Percentiles rank a stretch among this genome's conserved stretches.
Conservation (phyloP, 2,797 vertebrate species). For the Hemibagrus guttatus region DNA sequence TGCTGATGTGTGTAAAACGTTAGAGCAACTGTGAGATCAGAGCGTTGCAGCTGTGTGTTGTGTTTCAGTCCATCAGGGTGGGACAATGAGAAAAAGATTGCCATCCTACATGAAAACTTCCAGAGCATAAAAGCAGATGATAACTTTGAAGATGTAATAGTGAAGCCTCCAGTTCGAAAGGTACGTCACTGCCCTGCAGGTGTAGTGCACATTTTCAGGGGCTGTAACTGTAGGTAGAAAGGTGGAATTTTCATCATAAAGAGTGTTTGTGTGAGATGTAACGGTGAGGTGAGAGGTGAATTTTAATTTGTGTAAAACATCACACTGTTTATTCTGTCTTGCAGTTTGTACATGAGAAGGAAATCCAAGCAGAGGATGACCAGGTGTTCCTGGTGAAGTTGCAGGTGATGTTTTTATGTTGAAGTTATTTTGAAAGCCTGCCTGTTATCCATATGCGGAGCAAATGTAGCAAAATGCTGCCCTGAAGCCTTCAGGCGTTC, state of each 20-base stretch:
- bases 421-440: not conserved
- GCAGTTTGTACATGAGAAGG: slow-evolving; percentile 98
- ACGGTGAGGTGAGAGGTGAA: not conserved
- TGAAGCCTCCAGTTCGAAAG: slow-evolving; percentile 96
- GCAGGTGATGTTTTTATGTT: slow-evolving; percentile 77
- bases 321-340: slow-evolving; percentile 42
- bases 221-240: no score
- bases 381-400: slow-evolving; percentile 98
- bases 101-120: slow-evolving; percentile 96
- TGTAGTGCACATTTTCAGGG: not conserved
- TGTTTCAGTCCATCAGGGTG: slow-evolving; percentile 90
- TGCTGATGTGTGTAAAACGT: not conserved
- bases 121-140: slow-evolving; percentile 93
- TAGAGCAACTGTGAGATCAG: not conserved
- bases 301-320: not conserved
- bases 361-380: slow-evolving; percentile 97
- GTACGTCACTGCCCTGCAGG: slow-evolving; percentile 64
- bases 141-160: slow-evolving; percentile 93
- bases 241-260: no score
- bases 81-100: slow-evolving; percentile 99
- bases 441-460: no score
- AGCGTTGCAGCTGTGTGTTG: slow-evolving; percentile 1
- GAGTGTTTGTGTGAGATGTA: not conserved
- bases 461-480: no score
- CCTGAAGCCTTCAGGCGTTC: no score